Conservation (phyloP, 2,113 vertebrate species). For the Oncorhynchus masou region DNA sequence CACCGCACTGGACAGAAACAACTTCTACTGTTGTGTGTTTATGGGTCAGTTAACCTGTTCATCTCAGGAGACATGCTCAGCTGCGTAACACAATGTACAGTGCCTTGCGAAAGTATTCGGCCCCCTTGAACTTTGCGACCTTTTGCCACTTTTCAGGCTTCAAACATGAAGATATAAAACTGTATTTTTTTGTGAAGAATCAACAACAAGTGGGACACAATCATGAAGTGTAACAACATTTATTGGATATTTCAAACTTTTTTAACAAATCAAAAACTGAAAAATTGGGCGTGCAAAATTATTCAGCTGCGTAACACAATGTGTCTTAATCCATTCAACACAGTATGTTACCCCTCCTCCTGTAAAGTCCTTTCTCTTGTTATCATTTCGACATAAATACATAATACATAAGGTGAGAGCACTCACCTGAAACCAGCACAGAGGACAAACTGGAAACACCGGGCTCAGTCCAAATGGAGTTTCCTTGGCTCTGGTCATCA, state of each 20-base stretch:
- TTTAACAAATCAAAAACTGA: no score
- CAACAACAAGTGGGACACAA: no score
- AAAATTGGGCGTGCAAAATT: no score
- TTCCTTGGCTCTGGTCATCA: neutral
- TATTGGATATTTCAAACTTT: no score
- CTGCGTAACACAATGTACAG: neutral
- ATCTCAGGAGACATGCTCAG: neutral
- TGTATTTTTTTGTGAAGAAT: no score
- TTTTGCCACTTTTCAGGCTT: no score
- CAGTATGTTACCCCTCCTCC: neutral
- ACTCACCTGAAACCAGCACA: constrained; percentile 55
- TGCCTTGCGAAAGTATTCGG: no score
- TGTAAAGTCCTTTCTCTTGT: neutral
- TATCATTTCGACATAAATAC: neutral
- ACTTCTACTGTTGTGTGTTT: no score
- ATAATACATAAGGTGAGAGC: neutral
- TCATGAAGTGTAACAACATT: no score
- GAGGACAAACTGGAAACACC: neutral
- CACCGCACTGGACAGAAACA: neutral
- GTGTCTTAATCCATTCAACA: neutral
- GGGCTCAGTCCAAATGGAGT: neutral
- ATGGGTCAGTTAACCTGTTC: no score
- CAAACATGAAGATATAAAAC: no score
- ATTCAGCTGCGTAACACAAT: neutral
- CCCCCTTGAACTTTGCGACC: no score